These are phyloP conservation scores for Chrysotoxum bicinctum DNA, from an alignment of 2,888 invertebrate species.

Conservation along the genomic window DNA sequence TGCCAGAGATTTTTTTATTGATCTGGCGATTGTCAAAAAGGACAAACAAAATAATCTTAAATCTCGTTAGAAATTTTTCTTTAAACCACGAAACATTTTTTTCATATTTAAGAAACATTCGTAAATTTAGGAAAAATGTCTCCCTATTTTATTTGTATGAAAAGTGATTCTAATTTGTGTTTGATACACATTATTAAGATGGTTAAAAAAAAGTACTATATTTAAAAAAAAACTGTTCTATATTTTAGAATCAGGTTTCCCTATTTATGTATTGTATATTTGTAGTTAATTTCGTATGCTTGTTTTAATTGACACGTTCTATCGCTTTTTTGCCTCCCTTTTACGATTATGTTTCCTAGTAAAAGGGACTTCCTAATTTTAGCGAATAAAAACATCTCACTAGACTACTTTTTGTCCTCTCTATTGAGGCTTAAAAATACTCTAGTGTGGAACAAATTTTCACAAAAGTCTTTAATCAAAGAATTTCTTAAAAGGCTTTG, in stretches of 20 bases:
- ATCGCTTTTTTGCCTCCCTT: constrained; percentile 53
- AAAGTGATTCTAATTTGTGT: too few species aligned
- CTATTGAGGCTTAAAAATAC: constrained; percentile 4
- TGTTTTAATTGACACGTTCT: constrained; percentile 42
- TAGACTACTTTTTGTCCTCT: constrained; percentile 2
- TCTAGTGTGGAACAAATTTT: constrained; percentile 31
- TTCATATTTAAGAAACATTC: too few species aligned
- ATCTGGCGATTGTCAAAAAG: constrained; percentile 79
- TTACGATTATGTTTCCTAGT: constrained; percentile 9
- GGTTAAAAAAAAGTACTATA: too few species aligned
- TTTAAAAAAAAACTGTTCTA: not conserved
- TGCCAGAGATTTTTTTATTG: constrained; percentile 70
- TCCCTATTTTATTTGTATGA: too few species aligned
- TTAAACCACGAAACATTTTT: too few species aligned
- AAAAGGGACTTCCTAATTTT: constrained; percentile 49
- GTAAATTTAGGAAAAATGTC: too few species aligned
- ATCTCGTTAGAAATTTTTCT: constrained; percentile 9
- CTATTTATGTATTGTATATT: too few species aligned
- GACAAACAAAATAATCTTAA: constrained; percentile 75
- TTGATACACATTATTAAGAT: too few species aligned
- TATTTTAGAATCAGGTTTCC: constrained; percentile 25
- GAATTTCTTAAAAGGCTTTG: not conserved
- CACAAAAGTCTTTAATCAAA: not conserved
- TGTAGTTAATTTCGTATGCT: not conserved
- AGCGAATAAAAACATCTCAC: constrained; percentile 54